Percentiles rank a stretch among this genome's conserved stretches.
phyloP scores from a whole-genome alignment of 2,888 invertebrate genomes.

The Bombylius major region DNA sequence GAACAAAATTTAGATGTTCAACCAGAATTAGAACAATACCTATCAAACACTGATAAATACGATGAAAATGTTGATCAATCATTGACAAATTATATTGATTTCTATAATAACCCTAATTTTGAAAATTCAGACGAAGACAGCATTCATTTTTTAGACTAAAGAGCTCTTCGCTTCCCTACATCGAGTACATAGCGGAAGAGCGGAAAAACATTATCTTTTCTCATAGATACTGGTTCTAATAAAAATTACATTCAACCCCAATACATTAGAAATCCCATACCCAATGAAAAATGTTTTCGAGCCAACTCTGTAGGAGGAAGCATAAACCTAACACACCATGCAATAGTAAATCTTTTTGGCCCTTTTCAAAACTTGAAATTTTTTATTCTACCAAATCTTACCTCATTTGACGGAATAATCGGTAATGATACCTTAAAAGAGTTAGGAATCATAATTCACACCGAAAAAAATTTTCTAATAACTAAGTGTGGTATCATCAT shows the following conservation, averaged over 20 bases:
- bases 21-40: background rate
- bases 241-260: background rate
- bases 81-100: background rate
- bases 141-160: background rate
- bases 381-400: background rate
- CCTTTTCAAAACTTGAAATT: background rate
- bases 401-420: background rate
- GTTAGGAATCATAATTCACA: background rate
- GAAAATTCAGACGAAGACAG: background rate
- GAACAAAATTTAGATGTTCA: background rate
- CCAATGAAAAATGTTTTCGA: background rate
- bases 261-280: background rate
- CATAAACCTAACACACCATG: background rate
- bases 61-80: background rate
- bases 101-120: background rate
- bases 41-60: background rate
- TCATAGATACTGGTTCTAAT: background rate
- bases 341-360: background rate
- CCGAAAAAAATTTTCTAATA: background rate
- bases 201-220: background rate
- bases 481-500: background rate
- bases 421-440: background rate
- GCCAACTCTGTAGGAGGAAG: background rate
- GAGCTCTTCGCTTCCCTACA: conserved; percentile 3
- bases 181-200: background rate